A percentile compares a stretch with the other conserved stretches of the same genome.
Evolutionary conservation across 2,113 vertebrate genomes (phyloP).

Genomic region (Plectropomus leopardus): DNA sequence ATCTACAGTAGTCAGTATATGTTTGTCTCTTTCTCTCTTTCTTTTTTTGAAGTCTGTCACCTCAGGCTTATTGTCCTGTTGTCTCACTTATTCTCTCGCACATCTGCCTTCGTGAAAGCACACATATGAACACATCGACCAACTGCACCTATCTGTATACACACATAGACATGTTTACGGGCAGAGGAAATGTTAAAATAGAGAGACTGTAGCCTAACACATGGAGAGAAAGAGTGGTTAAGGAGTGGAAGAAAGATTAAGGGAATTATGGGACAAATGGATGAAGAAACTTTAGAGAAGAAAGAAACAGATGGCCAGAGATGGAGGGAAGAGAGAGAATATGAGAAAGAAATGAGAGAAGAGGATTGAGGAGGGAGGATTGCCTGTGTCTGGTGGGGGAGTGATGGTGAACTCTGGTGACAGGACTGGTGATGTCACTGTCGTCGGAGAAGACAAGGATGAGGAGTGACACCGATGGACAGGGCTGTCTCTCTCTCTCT

Average conservation of each 20-base stretch:
- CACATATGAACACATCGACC: slow-evolving; percentile 4
- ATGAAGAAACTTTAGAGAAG: slow-evolving; percentile 34
- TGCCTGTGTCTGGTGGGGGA: slow-evolving; percentile 49
- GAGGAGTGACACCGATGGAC: slow-evolving; percentile 73
- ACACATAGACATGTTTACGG: background rate
- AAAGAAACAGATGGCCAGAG: slow-evolving; percentile 50
- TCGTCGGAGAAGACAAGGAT: slow-evolving; percentile 61
- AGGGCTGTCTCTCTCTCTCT: slow-evolving; percentile 48
- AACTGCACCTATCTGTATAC: background rate
- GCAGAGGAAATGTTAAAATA: background rate
- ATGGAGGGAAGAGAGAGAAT: slow-evolving; percentile 40
- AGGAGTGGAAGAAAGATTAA: background rate
- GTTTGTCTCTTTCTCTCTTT: slow-evolving; percentile 36
- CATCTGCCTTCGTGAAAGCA: background rate
- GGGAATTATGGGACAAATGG: slow-evolving; percentile 8
- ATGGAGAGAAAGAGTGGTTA: background rate
- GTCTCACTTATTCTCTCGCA: slow-evolving; percentile 4
- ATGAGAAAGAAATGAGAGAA: slow-evolving; percentile 42
- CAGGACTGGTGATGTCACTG: slow-evolving; percentile 78
- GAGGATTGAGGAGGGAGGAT: slow-evolving; percentile 29
- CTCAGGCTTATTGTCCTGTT: background rate
- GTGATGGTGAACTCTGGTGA: slow-evolving; percentile 77
- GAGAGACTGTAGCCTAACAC: background rate
- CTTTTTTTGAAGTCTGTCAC: slow-evolving; percentile 27
- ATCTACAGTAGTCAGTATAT: background rate